Conservation (phyloP, 2,888 invertebrate species). For the Parnassius mnemosyne region DNA sequence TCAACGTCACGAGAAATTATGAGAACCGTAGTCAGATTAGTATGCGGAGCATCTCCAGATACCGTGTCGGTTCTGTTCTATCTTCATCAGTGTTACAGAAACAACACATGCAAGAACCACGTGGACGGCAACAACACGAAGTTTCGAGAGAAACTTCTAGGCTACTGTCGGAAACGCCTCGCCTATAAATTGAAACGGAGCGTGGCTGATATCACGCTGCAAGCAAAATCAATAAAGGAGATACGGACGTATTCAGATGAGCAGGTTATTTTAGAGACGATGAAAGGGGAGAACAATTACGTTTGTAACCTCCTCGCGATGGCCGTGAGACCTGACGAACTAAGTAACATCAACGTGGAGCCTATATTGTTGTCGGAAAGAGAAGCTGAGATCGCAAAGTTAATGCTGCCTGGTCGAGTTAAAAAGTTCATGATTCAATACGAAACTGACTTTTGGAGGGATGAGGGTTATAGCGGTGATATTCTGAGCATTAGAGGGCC, state of each 20-base stretch:
- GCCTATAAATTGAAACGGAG: conserved; percentile 55
- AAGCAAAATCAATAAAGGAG: conserved; percentile 52
- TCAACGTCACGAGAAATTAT: conserved; percentile 63
- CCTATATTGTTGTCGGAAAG: conserved; percentile 48
- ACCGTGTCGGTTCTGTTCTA: conserved; percentile 68
- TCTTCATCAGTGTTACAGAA: conserved; percentile 67
- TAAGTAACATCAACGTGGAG: conserved; percentile 56
- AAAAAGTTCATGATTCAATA: conserved; percentile 65
- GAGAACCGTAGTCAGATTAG: conserved; percentile 59
- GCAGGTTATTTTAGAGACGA: conserved; percentile 63
- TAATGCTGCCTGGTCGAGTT: conserved; percentile 50
- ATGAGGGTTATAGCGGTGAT: conserved; percentile 66
- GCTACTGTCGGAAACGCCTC: conserved; percentile 58
- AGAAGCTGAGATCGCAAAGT: conserved; percentile 38
- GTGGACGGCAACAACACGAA: conserved; percentile 62
- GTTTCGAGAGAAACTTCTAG: conserved; percentile 62
- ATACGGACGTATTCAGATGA: conserved; percentile 59
- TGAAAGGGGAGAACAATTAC: conserved; percentile 61
- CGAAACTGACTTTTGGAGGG: conserved; percentile 61
- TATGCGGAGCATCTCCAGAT: conserved; percentile 59
- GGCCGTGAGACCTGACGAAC: conserved; percentile 67
- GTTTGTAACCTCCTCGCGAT: conserved; percentile 66
- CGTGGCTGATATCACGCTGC: conserved; percentile 57
- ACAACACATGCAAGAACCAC: conserved; percentile 55
- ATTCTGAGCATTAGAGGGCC: conserved; percentile 69